phyloP scores from a whole-genome alignment of 2,113 vertebrate genomes.

The Turdus rufiventris region DNA sequence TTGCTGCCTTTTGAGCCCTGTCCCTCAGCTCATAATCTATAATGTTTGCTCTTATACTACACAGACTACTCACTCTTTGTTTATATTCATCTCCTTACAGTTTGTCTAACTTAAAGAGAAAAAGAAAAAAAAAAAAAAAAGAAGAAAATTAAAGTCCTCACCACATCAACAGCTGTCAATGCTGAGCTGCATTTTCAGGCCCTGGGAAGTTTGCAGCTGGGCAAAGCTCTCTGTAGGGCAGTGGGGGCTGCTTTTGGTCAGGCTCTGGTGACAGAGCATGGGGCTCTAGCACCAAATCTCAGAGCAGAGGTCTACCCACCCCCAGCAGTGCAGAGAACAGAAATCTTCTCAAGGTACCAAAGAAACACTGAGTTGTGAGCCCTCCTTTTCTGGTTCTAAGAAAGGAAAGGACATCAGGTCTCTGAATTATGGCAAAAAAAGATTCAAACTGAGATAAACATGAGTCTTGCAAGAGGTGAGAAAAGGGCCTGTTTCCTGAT shows the following conservation, averaged over 20 bases:
- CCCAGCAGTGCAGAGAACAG: background rate
- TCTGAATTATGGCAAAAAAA: background rate
- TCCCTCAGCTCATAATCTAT: conserved; percentile 5
- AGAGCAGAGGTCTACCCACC: background rate
- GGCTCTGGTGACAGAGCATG: fast-evolving
- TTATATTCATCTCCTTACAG: background rate
- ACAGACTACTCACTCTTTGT: background rate
- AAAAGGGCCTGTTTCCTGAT: background rate
- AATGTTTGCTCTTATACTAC: background rate
- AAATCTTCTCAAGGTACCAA: background rate
- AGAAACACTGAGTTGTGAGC: background rate
- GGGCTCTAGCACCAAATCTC: background rate
- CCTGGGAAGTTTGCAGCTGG: background rate
- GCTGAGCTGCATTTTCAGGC: background rate
- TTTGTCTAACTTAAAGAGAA: background rate
- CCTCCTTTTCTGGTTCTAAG: background rate
- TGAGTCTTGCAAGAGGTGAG: background rate
- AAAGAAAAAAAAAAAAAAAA: background rate
- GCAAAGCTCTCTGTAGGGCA: background rate
- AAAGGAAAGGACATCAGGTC: background rate
- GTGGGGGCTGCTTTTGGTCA: background rate
- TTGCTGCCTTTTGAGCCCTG: background rate
- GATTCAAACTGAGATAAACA: background rate
- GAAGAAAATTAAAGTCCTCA: background rate
- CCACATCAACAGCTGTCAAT: background rate